phyloP scores from a whole-genome alignment of 2,113 vertebrate genomes.

The Neotoma lepida region DNA sequence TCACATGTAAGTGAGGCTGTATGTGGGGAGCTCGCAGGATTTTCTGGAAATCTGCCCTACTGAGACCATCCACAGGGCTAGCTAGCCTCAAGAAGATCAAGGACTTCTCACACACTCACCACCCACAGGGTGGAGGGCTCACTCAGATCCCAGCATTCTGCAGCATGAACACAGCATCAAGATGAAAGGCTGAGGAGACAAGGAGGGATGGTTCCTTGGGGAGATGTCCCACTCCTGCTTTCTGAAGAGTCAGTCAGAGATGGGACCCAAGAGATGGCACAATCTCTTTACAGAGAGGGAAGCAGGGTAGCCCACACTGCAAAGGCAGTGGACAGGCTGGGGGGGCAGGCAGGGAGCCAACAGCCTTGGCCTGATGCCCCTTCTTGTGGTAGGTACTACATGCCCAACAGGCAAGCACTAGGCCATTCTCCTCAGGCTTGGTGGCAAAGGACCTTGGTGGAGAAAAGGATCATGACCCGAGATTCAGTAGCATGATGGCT shows the following conservation, averaged over 20 bases:
- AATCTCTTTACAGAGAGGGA: background rate
- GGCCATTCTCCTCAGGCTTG: background rate
- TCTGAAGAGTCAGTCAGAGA: background rate
- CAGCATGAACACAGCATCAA: background rate
- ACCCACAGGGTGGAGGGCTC: background rate
- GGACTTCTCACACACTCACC: background rate
- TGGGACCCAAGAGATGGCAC: rapidly evolving
- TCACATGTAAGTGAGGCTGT: background rate
- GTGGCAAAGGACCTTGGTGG: background rate
- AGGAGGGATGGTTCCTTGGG: background rate
- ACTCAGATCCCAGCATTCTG: background rate
- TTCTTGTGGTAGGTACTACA: background rate
- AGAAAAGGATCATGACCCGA: background rate
- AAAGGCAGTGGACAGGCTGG: rapidly evolving
- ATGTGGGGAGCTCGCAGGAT: background rate
- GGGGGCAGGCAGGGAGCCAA: too few relatives aligned
- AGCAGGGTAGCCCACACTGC: background rate
- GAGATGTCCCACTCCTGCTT: background rate
- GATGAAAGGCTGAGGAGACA: background rate
- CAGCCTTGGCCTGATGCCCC: background rate
- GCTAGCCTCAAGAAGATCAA: background rate
- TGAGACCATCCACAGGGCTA: background rate
- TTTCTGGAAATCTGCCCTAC: conserved; percentile 28
- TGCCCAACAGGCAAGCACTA: rapidly evolving
- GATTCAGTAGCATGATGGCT: rapidly evolving